phyloP scores from a whole-genome alignment of 2,888 invertebrate genomes.

The Trissolcus brochymenae region DNA sequence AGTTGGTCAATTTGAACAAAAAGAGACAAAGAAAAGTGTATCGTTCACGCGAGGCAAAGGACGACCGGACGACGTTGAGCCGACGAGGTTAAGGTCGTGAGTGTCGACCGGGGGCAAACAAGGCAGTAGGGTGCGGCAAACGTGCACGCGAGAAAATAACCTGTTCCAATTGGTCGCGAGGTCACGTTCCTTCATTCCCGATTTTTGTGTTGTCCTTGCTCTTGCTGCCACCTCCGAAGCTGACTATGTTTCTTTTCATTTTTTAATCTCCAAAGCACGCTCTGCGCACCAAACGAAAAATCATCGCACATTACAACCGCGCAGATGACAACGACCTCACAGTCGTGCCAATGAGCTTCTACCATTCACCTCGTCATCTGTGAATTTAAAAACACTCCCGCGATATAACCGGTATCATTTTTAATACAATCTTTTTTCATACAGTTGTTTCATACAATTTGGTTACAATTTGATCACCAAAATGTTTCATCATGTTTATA shows the following conservation, averaged over 20 bases:
- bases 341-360: too few relatives aligned
- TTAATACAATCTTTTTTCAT: not conserved
- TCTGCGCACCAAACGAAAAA: not conserved
- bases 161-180: slow-evolving; percentile 54
- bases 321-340: too few relatives aligned
- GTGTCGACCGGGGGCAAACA: slow-evolving; percentile 16
- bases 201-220: slow-evolving; percentile 19
- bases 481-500: too few relatives aligned
- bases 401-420: not conserved
- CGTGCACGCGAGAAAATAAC: slow-evolving; percentile 46
- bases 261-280: not conserved
- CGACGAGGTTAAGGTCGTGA: slow-evolving; percentile 57
- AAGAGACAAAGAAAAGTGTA: slow-evolving; percentile 3
- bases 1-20: not conserved
- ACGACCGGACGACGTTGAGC: slow-evolving; percentile 53
- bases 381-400: not conserved
- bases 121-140: slow-evolving; percentile 16
- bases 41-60: slow-evolving; percentile 49
- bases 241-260: not conserved
- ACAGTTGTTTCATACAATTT: too few relatives aligned
- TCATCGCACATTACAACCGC: not conserved
- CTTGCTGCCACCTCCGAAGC: not conserved
- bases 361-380: too few relatives aligned
- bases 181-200: slow-evolving; percentile 36
- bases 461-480: too few relatives aligned